phyloP scores from a whole-genome alignment of 2,797 vertebrate species.

The Anguilla pacifica region DNA sequence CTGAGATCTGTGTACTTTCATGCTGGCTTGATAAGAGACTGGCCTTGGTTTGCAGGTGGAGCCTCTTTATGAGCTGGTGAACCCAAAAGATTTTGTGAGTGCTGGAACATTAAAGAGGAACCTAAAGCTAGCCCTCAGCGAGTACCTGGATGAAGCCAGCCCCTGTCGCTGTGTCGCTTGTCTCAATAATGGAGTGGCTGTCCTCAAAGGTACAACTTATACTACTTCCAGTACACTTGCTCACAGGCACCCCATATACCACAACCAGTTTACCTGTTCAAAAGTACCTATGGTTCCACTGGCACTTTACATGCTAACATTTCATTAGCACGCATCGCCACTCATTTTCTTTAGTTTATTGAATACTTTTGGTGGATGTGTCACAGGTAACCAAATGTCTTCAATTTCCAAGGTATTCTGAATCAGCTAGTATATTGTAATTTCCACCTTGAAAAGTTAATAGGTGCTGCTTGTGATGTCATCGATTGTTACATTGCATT shows the following conservation, averaged over 20 bases:
- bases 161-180: slow-evolving; percentile 85
- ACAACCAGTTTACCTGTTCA: no score
- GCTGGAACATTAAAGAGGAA: slow-evolving; percentile 75
- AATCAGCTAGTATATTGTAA: not conserved
- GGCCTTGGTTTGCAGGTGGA: slow-evolving; percentile 64
- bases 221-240: not conserved
- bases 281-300: not conserved
- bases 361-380: not conserved
- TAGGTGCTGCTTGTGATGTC: not conserved
- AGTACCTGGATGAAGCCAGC: slow-evolving; percentile 81
- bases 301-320: not conserved
- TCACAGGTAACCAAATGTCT: not conserved
- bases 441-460: not conserved
- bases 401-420: not conserved
- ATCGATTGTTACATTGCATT: not conserved
- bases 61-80: slow-evolving; percentile 85
- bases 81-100: slow-evolving; percentile 71
- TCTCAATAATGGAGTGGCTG: slow-evolving; percentile 80
- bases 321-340: not conserved
- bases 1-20: not conserved
- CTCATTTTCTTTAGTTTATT: not conserved
- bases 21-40: not conserved
- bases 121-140: slow-evolving; percentile 77
- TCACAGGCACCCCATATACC: not conserved
- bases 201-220: slow-evolving; percentile 78